A percentile compares a stretch with the other conserved stretches of the same genome.
Conservation (phyloP, 2,888 invertebrate species). For the Ptycholaimellus sp. region DNA sequence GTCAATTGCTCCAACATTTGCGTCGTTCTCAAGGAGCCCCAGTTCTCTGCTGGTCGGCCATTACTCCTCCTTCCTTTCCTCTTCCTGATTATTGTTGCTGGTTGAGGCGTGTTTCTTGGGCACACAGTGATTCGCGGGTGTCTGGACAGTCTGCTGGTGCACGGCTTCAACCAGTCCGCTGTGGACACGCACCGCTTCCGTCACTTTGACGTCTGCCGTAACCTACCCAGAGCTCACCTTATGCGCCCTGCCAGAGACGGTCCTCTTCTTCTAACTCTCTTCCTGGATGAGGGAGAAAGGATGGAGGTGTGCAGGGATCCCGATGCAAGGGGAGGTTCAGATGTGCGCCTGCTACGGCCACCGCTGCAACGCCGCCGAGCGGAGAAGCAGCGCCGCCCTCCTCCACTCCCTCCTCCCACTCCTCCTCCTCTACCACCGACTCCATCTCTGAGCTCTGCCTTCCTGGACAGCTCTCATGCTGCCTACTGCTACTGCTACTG, state of each 20-base stretch:
- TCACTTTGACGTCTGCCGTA: conserved; percentile 10
- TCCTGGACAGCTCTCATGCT: no score
- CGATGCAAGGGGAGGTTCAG: conserved; percentile 16
- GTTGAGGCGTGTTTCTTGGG: conserved; percentile 22
- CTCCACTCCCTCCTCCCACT: no score
- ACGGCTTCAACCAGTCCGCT: conserved; percentile 22
- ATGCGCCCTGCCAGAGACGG: conserved; percentile 19
- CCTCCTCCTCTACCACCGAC: no score
- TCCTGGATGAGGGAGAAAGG: not conserved
- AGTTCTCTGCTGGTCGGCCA: no score
- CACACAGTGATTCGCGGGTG: conserved; percentile 24
- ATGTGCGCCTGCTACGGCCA: conserved; percentile 18
- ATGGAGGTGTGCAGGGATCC: no score
- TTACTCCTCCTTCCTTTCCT: not conserved
- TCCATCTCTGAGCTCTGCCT: no score
- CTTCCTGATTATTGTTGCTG: not conserved
- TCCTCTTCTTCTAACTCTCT: no score
- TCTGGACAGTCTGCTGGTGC: conserved; percentile 17
- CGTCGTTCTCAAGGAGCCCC: conserved; percentile 3
- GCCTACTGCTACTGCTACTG: no score
- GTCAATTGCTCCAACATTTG: conserved; percentile 4
- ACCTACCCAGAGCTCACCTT: conserved; percentile 15
- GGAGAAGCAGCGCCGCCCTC: no score
- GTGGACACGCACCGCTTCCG: conserved; percentile 17
- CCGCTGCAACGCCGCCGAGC: conserved; percentile 14